Evolutionary conservation across 1,140 invertebrate species (phyloP).

Genomic region (Anagrus nilaparvatae): DNA sequence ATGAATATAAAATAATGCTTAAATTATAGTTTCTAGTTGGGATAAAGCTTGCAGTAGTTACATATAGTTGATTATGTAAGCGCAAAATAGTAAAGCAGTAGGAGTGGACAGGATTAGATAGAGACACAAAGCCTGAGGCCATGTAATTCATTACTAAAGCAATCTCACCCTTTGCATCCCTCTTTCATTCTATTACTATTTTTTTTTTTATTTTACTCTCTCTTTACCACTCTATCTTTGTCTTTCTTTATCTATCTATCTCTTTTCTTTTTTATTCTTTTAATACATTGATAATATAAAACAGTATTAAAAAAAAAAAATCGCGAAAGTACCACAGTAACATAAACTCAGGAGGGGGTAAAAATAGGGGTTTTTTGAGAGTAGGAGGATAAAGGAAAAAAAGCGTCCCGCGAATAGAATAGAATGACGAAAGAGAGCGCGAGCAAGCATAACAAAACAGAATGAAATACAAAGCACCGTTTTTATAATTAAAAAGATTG

Average conservation of each 20-base stretch:
- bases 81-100: constrained; percentile 20
- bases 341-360: background rate
- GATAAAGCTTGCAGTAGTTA: background rate
- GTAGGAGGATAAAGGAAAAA: constrained; percentile 11
- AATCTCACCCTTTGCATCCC: constrained; percentile 40
- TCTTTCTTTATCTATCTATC: constrained; percentile 19
- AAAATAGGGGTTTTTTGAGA: too few relatives aligned
- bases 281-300: constrained; percentile 42
- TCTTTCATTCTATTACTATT: constrained; percentile 23
- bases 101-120: constrained; percentile 35
- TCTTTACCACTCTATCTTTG: constrained; percentile 20
- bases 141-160: constrained; percentile 47
- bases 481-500: constrained; percentile 40
- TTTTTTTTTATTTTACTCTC: constrained; percentile 16
- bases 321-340: background rate
- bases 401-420: constrained; percentile 31
- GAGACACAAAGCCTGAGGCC: constrained; percentile 42
- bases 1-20: too few relatives aligned
- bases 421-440: constrained; percentile 22
- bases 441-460: constrained; percentile 33
- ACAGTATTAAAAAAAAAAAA: constrained; percentile 20
- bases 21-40: too few relatives aligned
- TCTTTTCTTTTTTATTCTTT: too few relatives aligned
- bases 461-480: constrained; percentile 38
- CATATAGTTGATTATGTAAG: constrained; percentile 12